Percentiles rank a stretch among this genome's conserved stretches.
Conservation (phyloP, 1,140 invertebrate genomes). For the Aphaenogaster rudis region DNA sequence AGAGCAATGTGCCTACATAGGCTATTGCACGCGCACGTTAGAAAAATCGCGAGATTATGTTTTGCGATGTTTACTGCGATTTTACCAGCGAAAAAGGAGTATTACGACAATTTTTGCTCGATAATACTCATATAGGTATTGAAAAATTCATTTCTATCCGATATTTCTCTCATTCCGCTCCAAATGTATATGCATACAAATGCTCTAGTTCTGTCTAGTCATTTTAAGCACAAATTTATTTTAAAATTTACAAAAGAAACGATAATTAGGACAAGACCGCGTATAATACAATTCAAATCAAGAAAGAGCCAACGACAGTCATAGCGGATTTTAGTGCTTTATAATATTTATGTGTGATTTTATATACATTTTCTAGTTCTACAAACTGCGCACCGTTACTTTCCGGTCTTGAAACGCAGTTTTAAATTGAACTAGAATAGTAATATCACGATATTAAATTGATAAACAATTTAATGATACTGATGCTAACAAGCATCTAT, state of each 20-base stretch:
- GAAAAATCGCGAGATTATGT: slow-evolving; percentile 4
- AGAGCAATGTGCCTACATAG: not conserved
- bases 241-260: not conserved
- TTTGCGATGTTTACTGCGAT: not conserved
- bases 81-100: slow-evolving; percentile 4
- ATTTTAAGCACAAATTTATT: slow-evolving; percentile 11
- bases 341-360: too few species aligned
- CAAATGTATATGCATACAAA: not conserved
- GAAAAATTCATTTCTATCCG: slow-evolving; percentile 78
- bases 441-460: too few species aligned
- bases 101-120: slow-evolving; percentile 23
- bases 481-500: too few species aligned
- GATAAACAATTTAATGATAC: too few species aligned
- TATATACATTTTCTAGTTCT: too few species aligned
- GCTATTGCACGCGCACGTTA: not conserved
- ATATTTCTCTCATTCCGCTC: not conserved
- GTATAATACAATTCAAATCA: too few species aligned
- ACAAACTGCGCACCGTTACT: too few species aligned
- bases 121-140: slow-evolving; percentile 69
- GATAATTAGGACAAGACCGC: too few species aligned
- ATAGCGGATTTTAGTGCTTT: too few species aligned
- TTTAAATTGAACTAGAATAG: too few species aligned
- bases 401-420: too few species aligned
- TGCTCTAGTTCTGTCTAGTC: not conserved
- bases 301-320: too few species aligned